Conservation (phyloP, 1,140 invertebrate genomes). For the Sycobia sp. region DNA sequence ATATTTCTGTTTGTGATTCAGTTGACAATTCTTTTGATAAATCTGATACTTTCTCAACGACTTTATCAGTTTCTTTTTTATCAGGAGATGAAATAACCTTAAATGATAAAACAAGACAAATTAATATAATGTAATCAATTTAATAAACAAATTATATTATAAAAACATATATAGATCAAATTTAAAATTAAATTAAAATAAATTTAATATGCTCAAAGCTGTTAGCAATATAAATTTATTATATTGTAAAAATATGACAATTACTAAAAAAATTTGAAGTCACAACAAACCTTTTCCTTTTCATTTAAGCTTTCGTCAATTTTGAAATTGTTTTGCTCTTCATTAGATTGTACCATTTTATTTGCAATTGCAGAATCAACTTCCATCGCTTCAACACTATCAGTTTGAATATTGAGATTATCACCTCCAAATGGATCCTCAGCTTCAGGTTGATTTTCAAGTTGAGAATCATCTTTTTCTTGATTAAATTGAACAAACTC, state of each 20-base stretch:
- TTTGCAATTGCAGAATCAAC: slow-evolving; percentile 40
- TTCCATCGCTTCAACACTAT: slow-evolving; percentile 47
- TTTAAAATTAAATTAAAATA: too few relatives aligned
- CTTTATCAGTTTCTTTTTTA: slow-evolving; percentile 17
- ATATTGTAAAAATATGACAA: too few relatives aligned
- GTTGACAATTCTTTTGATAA: background rate
- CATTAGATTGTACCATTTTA: background rate
- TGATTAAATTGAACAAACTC: slow-evolving; percentile 57
- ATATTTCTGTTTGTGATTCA: background rate
- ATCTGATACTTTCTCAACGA: background rate
- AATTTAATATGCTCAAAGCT: too few relatives aligned
- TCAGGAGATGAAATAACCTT: background rate
- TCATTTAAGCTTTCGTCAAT: slow-evolving; percentile 7
- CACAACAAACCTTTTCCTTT: slow-evolving; percentile 16
- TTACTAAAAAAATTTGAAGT: background rate
- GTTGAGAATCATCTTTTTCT: slow-evolving; percentile 56
- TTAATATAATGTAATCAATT: background rate
- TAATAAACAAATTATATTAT: too few relatives aligned
- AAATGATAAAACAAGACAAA: background rate
- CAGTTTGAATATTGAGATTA: slow-evolving; percentile 41
- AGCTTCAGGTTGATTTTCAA: slow-evolving; percentile 53
- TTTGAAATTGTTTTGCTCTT: slow-evolving; percentile 6
- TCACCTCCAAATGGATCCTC: slow-evolving; percentile 59
- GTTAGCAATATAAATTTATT: too few relatives aligned
- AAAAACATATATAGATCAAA: too few relatives aligned